A percentile compares a stretch with the other conserved stretches of the same genome.
phyloP scores from a whole-genome alignment of 2,797 vertebrate genomes.

The Dicrostonyx torquatus region DNA sequence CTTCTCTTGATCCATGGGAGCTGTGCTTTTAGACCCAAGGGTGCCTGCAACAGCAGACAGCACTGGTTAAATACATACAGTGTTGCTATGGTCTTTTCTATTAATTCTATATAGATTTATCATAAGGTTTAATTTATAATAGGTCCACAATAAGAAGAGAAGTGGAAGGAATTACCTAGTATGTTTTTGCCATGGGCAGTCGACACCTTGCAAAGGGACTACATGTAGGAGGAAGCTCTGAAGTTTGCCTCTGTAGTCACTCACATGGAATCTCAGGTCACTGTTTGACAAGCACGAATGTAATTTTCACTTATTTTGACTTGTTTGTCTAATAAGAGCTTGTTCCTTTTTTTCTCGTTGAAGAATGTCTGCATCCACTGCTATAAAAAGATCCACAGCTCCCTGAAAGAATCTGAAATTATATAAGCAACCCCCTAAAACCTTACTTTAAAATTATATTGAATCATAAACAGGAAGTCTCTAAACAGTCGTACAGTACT shows the following conservation, averaged over 20 bases:
- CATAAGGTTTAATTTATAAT: not conserved
- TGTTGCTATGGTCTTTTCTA: not conserved
- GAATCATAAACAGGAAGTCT: constrained; percentile 3
- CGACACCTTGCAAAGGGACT: not conserved
- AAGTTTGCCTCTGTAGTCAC: not conserved
- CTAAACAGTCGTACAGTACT: not conserved
- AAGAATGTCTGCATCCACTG: not conserved
- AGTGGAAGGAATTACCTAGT: not conserved
- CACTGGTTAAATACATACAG: not conserved
- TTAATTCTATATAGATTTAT: not conserved
- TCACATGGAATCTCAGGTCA: not conserved
- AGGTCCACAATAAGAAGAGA: not conserved
- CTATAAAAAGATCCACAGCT: not conserved
- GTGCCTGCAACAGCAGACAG: not conserved
- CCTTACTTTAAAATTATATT: not conserved
- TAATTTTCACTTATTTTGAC: constrained; percentile 21
- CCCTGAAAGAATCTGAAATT: constrained; percentile 12
- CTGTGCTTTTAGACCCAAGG: not conserved
- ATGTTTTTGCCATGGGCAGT: not conserved
- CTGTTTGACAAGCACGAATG: not conserved
- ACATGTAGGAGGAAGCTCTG: not conserved
- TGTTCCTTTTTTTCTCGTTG: not conserved
- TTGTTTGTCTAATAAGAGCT: not conserved
- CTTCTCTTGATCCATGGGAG: not conserved
- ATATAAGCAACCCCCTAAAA: constrained; percentile 17